A percentile compares a stretch with the other conserved stretches of the same genome.
Conservation (phyloP, 2,113 vertebrate species). For the Brachypodius melanocephalos region DNA sequence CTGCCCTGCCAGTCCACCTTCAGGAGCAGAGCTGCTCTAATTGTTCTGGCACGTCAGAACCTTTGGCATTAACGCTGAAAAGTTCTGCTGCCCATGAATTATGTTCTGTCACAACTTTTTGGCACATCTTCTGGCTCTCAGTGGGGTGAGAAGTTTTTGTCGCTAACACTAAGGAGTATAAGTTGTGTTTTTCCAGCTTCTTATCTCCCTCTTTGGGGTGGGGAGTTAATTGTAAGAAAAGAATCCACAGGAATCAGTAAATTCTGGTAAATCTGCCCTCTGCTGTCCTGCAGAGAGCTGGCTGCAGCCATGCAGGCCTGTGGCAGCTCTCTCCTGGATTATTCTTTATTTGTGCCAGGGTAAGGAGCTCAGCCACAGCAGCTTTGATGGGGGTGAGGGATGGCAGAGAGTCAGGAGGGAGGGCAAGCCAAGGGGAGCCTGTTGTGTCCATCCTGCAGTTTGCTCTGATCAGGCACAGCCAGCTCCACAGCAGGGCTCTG, state of each 20-base stretch:
- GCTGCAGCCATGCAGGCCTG: neutral
- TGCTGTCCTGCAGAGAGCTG: neutral
- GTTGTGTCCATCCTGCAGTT: neutral
- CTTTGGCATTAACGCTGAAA: constrained; percentile 8
- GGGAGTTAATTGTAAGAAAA: neutral
- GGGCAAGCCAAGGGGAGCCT: constrained; percentile 25
- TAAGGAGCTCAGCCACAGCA: neutral
- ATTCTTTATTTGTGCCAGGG: neutral
- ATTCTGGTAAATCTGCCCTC: neutral
- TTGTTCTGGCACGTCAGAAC: constrained; percentile 17
- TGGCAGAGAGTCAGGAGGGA: neutral
- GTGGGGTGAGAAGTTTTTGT: neutral
- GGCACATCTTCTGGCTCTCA: neutral
- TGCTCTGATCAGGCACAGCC: neutral
- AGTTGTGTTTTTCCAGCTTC: neutral
- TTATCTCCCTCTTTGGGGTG: neutral
- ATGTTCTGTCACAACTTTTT: constrained; percentile 4
- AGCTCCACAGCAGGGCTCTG: neutral
- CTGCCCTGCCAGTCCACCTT: neutral
- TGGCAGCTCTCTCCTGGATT: neutral
- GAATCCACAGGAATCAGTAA: neutral
- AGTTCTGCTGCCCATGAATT: neutral
- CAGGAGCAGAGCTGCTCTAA: constrained; percentile 30
- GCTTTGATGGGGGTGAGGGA: constrained; percentile 32
- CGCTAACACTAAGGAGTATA: neutral